phyloP scores from a whole-genome alignment of 2,797 vertebrate species.

The Chlorospingus semifuscus region DNA sequence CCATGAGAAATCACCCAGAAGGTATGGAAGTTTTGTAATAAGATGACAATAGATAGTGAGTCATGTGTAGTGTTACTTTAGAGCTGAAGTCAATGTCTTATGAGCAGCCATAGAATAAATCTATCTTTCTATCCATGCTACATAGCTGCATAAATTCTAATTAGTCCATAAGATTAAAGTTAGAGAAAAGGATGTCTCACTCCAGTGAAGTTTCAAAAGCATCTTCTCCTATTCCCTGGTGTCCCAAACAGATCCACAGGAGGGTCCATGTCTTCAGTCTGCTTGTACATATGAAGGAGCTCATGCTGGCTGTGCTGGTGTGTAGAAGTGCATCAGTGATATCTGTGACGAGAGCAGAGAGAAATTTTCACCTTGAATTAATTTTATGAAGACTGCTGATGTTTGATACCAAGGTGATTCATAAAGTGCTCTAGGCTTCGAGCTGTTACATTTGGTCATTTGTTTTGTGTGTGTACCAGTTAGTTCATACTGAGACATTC shows the following conservation, averaged over 20 bases:
- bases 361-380: background rate
- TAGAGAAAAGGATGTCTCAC: background rate
- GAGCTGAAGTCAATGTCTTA: background rate
- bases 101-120: background rate
- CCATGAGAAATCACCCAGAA: too few relatives aligned
- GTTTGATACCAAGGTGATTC: background rate
- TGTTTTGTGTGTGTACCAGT: background rate
- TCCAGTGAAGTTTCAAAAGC: background rate
- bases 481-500: background rate
- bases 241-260: background rate
- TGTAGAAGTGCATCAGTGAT: background rate
- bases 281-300: background rate
- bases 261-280: background rate
- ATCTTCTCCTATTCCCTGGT: background rate
- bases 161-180: background rate
- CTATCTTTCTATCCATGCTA: background rate
- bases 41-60: background rate
- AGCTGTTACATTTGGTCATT: background rate
- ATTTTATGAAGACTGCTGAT: background rate
- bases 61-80: fast-evolving
- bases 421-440: background rate
- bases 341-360: background rate
- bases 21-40: too few relatives aligned
- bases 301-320: background rate
- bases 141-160: background rate